These are phyloP conservation scores for Malthinus flaveolus DNA, from an alignment of 2,888 invertebrate genomes.

Conservation along the genomic window DNA sequence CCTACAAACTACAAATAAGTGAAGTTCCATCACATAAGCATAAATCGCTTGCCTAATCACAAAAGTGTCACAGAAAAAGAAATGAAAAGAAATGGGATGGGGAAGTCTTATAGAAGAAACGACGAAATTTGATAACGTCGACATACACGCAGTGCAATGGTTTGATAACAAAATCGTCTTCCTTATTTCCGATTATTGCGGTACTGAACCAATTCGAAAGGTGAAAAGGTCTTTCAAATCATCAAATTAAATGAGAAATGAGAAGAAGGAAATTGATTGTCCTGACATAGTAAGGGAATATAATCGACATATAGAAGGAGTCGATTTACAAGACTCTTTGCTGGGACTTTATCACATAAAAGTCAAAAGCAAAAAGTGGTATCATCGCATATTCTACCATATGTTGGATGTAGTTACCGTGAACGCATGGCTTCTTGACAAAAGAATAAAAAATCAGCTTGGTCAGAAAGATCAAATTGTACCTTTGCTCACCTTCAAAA, in stretches of 20 bases:
- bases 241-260: no score
- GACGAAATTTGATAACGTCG: background rate
- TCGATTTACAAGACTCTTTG: constrained; percentile 22
- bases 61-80: background rate
- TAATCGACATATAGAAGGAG: constrained; percentile 24
- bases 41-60: background rate
- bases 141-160: constrained; percentile 10
- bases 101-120: constrained; percentile 8
- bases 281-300: constrained; percentile 12
- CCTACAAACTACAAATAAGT: no score
- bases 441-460: constrained; percentile 9
- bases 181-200: constrained; percentile 17
- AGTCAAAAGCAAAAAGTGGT: constrained; percentile 28
- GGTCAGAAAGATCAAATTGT: constrained; percentile 6
- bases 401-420: constrained; percentile 21
- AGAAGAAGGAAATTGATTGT: constrained; percentile 11
- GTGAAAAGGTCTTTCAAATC: constrained; percentile 21
- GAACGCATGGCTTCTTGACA: constrained; percentile 25
- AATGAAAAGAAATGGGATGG: background rate
- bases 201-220: constrained; percentile 12
- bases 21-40: no score
- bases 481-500: constrained; percentile 10
- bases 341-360: constrained; percentile 24
- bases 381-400: constrained; percentile 26
- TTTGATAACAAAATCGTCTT: constrained; percentile 16